phyloP scores from a whole-genome alignment of 2,113 vertebrate species.

The Sminthopsis crassicaudata region DNA sequence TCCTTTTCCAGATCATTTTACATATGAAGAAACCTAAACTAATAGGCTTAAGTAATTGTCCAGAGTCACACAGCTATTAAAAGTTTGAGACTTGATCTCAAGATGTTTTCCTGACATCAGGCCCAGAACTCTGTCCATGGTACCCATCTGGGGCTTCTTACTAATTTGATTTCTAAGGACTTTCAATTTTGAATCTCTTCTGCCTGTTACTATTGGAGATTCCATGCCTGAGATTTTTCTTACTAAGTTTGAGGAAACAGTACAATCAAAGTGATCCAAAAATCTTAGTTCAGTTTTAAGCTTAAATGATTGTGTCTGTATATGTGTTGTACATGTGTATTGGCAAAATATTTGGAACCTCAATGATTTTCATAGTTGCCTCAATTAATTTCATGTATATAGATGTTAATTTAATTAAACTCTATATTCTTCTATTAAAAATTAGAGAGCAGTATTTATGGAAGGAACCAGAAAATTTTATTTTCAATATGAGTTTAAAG shows the following conservation, averaged over 20 bases:
- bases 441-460: constrained; percentile 21
- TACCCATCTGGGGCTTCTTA: neutral
- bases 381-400: constrained; percentile 45
- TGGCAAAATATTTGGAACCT: constrained; percentile 40
- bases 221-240: neutral
- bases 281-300: neutral
- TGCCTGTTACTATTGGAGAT: neutral
- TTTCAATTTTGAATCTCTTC: neutral
- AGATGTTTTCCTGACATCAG: neutral
- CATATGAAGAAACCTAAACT: neutral
- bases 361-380: constrained; percentile 36
- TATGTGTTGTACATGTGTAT: too few species aligned
- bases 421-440: constrained; percentile 12
- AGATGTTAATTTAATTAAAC: constrained; percentile 58
- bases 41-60: neutral
- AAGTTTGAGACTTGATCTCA: neutral
- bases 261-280: neutral
- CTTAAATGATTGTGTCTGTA: neutral
- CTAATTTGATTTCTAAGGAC: neutral
- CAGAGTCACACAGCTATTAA: neutral
- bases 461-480: neutral
- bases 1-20: neutral
- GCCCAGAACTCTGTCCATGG: neutral
- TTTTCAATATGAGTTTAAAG: constrained; percentile 17
- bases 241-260: neutral